Base-by-base conservation (phyloP, 2,797 vertebrate genomes). In the Coregonus sp. region DNA sequence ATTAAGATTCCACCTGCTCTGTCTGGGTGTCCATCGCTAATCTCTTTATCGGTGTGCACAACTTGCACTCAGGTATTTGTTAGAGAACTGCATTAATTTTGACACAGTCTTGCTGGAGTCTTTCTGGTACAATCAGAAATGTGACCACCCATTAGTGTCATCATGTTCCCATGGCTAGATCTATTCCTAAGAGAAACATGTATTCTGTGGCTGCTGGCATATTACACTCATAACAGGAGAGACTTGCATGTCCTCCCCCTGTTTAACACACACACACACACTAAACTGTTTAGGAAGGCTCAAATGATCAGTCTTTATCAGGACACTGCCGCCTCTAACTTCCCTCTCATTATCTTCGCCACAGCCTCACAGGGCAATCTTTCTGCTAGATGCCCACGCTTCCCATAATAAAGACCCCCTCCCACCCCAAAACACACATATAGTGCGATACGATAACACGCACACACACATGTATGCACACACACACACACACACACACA, bases 321-420 rank as follows among this genome's bases (percentile, higher is more conserved):
- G 25, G 25, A 25, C 25, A 25, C 25, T 25, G 25, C 25, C 25
- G 66, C 88, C 88, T 89, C 90, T 87, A 78, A 90, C 90, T 93
- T 95, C 93, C 94, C 91, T 87, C 77, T 86, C 84, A 5, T 90
- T 95, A 95, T 96, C 93, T 86, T 80, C 70, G 78, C 70, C 86
- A 83, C 92, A 89, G 86, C 89, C 90, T 94, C 25, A 12, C 75
- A 66, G 75, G 85, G 81, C 81, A 80, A 79, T 74, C 56, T 87
- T 83, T 86, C 81, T 75, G 7, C 74, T 86, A 54, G 63, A 70
- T 89, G 84, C 87, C 84, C 87, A 87, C 84, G 74, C 75, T 86
- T 89, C 79, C 85, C 65, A 82, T 83, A 74, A 73, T 79, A 77
- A 83, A 61, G 68, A 76, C 78, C 79, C 78, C 33, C 82, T 81